These are phyloP conservation scores for Arrhopalites spinosus DNA, from an alignment of 2,888 invertebrate genomes.

Conservation along the genomic window DNA sequence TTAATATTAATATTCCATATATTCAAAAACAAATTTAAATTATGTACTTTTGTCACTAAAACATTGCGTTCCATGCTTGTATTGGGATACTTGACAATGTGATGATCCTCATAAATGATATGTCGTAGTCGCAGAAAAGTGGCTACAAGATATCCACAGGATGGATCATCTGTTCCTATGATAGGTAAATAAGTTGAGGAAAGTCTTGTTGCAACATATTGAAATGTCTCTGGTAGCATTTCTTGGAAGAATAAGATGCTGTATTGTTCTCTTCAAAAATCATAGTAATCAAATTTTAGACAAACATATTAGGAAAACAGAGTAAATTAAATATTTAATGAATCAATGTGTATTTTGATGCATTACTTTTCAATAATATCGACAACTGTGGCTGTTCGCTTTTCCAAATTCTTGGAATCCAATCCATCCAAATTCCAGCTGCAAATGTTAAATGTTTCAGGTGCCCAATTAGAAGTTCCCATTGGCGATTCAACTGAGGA, in stretches of 20 bases:
- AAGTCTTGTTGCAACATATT: conserved; percentile 60
- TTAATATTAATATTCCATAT: background rate
- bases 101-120: conserved; percentile 59
- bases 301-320: background rate
- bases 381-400: conserved; percentile 63
- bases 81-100: conserved; percentile 61
- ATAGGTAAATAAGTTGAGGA: conserved; percentile 60
- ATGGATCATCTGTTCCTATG: conserved; percentile 57
- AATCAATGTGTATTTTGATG: too few species aligned
- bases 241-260: conserved; percentile 68
- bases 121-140: conserved; percentile 61
- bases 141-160: conserved; percentile 61
- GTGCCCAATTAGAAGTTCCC: conserved; percentile 54
- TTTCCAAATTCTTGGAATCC: conserved; percentile 62
- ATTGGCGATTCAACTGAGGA: background rate
- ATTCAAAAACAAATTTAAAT: background rate
- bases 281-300: background rate
- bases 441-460: conserved; percentile 61
- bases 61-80: conserved; percentile 64
- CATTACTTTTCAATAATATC: conserved; percentile 61
- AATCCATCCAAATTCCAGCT: conserved; percentile 69
- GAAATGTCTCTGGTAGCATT: conserved; percentile 61
- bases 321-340: too few species aligned
- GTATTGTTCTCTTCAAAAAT: conserved; percentile 62
- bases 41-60: conserved; percentile 61